Evolutionary conservation across 2,888 invertebrate genomes (phyloP), one percentile per base, ranked within the genome.

Genomic region (Troides helena): DNA sequence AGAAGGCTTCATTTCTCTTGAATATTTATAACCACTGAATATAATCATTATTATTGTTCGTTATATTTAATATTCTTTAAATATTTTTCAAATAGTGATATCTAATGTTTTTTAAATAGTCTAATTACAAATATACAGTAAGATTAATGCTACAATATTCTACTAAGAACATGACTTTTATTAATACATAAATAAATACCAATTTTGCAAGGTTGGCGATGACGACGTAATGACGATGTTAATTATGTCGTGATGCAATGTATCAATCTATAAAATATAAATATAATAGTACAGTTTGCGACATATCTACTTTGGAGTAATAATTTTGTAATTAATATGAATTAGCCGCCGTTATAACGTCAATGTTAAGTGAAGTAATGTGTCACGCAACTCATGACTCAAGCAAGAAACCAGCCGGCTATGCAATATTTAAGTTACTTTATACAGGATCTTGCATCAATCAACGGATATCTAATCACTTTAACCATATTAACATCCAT

Each of bases 361-460:
- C 53, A 69, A 65, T 63, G 62, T 66, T 67, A 67, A 69, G 56
- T 67, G 67, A 71, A 67, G 70, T 64, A 71, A 68, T 67, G 70
- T 66, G 70, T 71, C 67, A 71, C 70, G 64, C 70, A 67, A 71
- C 46, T 61, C 18, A 68, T 69, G 67, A 67, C 46, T 71, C 70
- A 71, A 65, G 56, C 67, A 18, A 62, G 65, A 66, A 65, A 65
- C 50, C 23, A 56, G 23, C 50, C n/a, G 39, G 60, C 30, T 65
- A 50, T 67, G 70, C 67, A 71, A 71, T 59, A 25, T 67, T 71
- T 50, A 58, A 64, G 60, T 30, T 64, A 43, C 57, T 46, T 36
- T 67, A 61, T 67, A 67, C 61, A 67, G 67, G 65, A 71, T 71
- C 61, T 71, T 71, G 63, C 66, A 62, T 46, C 61, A 23, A 61